Evolutionary conservation across 1,140 invertebrate species (phyloP), one percentile per base, ranked within the genome.

Genomic region (Pararge aegeria): DNA sequence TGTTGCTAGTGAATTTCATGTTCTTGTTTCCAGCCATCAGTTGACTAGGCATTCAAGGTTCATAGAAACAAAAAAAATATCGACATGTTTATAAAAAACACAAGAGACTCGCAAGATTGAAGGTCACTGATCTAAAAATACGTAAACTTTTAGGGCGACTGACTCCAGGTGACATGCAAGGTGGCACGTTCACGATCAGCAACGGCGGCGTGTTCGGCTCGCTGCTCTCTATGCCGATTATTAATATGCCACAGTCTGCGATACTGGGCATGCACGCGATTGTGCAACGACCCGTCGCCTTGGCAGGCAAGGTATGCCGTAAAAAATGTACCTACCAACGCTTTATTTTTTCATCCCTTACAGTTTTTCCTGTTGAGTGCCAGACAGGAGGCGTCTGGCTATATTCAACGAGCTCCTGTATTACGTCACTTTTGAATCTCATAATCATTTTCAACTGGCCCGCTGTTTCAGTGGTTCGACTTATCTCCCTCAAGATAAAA

Each of bases 191-290:
- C 80, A 99, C 99, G 10, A 99, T 99, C 73, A 98, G 97, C 82
- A 99, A 99, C 83, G 98, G 99, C 12, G 99, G 99, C 29, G 98
- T 99, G 0, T 99, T 99, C 88, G 99, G 99, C 46, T 99, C 98
- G 0, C 87, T 99, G 21, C 94, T 98, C 91, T 98, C 98, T 46
- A 99, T 98, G 16, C 99, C 99, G 4, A 99, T 99, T 72, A 99
- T 99, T 66, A 99, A 99, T 92, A 97, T 98, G 65, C 99, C 99
- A 16, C 99, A 99, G 90, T 99, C 98, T 56, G 96, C 98, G 51
- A 99, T 99, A 81, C 91, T 99, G 9, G 99, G 99, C 61, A 99
- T 99, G 98, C 98, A 99, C 85, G 97, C 94, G 3, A 98, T 98
- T 54, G 95, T 98, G 69, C 98, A 99, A 42, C 92, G 98, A 76